Evolutionary conservation across 2,888 invertebrate genomes (phyloP).

Genomic region (Drosophila monieri): DNA sequence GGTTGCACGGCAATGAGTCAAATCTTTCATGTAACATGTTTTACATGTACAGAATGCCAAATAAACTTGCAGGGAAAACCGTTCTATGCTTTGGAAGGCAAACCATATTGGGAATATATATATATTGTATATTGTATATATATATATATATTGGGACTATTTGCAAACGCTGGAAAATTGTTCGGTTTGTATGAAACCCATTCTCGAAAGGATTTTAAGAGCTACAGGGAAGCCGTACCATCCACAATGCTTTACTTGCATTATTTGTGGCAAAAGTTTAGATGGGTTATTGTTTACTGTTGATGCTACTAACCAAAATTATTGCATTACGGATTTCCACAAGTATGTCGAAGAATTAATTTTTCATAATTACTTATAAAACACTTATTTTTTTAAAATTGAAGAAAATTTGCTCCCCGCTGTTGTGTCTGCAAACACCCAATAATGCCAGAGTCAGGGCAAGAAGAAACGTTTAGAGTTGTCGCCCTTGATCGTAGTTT

Average conservation of each 20-base stretch:
- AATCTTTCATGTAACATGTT: conserved; percentile 97
- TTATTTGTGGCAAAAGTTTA: conserved; percentile 96
- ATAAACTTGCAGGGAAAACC: conserved; percentile 94
- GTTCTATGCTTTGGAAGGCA: conserved; percentile 97
- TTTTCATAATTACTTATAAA: not conserved
- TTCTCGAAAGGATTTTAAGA: conserved; percentile 95
- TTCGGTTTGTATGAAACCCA: conserved; percentile 96
- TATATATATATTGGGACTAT: no score
- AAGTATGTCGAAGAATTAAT: conserved; percentile 85
- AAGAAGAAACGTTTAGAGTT: conserved; percentile 98
- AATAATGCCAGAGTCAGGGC: conserved; percentile 98
- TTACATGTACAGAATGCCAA: conserved; percentile 95
- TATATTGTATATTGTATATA: no score
- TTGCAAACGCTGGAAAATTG: conserved; percentile 98
- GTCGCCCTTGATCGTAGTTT: conserved; percentile 99
- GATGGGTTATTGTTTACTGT: conserved; percentile 99
- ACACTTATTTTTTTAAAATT: not conserved
- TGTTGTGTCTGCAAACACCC: conserved; percentile 98
- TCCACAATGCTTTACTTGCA: conserved; percentile 98
- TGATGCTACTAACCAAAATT: conserved; percentile 98
- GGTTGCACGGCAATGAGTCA: conserved; percentile 99
- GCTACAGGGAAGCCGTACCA: conserved; percentile 99
- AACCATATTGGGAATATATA: conserved; percentile 97
- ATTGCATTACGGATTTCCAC: conserved; percentile 99
- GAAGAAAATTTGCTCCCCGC: conserved; percentile 97